phyloP scores from a whole-genome alignment of 1,140 invertebrate species.

The Chymomyza costata region DNA sequence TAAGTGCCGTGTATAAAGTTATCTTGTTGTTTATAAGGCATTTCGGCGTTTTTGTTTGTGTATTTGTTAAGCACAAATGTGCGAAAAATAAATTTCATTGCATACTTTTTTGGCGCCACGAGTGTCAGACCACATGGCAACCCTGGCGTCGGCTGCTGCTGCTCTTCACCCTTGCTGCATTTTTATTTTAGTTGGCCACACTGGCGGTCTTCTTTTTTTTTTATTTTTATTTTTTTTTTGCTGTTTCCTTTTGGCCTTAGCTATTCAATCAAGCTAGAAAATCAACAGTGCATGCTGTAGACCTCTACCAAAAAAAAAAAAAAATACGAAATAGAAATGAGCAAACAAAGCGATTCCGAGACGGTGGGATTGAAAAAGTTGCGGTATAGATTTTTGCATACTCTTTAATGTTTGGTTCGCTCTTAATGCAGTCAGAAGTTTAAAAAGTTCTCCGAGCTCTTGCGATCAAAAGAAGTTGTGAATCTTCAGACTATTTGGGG shows the following conservation, averaged over 20 bases:
- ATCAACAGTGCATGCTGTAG: conserved; percentile 27
- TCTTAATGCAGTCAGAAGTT: no score
- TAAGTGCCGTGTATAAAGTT: conserved; percentile 6
- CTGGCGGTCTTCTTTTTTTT: no score
- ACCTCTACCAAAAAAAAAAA: conserved; percentile 8
- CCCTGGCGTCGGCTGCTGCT: conserved; percentile 15
- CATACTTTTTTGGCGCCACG: conserved; percentile 50
- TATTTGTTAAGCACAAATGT: conserved; percentile 18
- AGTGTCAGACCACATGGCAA: conserved; percentile 35
- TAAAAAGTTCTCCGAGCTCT: no score
- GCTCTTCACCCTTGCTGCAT: no score
- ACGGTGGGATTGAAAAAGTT: no score
- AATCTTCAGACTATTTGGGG: no score
- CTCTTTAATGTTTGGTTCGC: no score
- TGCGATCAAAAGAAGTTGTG: no score
- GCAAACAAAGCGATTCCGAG: no score
- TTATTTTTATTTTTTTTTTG: conserved; percentile 20
- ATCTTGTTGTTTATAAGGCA: not conserved
- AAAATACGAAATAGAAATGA: conserved; percentile 25
- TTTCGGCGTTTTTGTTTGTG: not conserved
- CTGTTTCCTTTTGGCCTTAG: conserved; percentile 10
- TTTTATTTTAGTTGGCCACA: not conserved
- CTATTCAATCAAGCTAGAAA: conserved; percentile 54
- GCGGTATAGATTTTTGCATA: no score
- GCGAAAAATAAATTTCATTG: conserved; percentile 64